Percentiles rank a stretch among this genome's conserved stretches.
Conservation (phyloP, 2,888 invertebrate species). For the Ctena decussata region DNA sequence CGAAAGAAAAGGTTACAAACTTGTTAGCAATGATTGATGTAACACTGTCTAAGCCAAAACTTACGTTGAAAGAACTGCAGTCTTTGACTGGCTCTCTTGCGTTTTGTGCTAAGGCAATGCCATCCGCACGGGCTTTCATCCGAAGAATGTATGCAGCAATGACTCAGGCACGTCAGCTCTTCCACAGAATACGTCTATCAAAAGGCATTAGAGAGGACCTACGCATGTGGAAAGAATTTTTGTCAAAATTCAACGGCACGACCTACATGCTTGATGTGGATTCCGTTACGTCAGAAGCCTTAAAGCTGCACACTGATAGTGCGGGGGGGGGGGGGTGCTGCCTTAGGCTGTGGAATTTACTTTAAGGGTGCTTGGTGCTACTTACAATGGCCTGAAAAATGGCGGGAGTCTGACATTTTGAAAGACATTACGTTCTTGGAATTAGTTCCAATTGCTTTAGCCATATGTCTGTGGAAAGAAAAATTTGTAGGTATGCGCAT, state of each 20-base stretch:
- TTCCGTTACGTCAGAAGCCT: not conserved
- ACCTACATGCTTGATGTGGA: not conserved
- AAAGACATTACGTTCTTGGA: constrained; percentile 24
- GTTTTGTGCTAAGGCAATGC: constrained; percentile 20
- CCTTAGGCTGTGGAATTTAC: constrained; percentile 3
- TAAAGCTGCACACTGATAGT: constrained; percentile 43
- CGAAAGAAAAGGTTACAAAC: constrained; percentile 19
- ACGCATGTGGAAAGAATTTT: constrained; percentile 7
- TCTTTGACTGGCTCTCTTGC: not conserved
- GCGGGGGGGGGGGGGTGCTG: constrained; percentile 29
- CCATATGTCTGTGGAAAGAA: constrained; percentile 7
- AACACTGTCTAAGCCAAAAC: not conserved
- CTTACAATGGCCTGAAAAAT: constrained; percentile 3
- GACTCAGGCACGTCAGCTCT: not conserved
- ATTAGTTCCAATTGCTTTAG: constrained; percentile 12
- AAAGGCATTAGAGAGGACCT: not conserved
- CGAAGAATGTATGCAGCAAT: constrained; percentile 34
- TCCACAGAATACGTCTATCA: constrained; percentile 8
- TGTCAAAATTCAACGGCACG: constrained; percentile 7
- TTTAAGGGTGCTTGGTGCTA: constrained; percentile 1
- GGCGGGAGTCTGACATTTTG: constrained; percentile 5
- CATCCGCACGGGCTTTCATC: constrained; percentile 24
- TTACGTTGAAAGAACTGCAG: constrained; percentile 10
- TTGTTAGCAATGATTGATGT: not conserved
- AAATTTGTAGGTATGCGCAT: not conserved